These are phyloP conservation scores for Tenebrio molitor DNA, from an alignment of 1,140 invertebrate species.

Conservation along the genomic window DNA sequence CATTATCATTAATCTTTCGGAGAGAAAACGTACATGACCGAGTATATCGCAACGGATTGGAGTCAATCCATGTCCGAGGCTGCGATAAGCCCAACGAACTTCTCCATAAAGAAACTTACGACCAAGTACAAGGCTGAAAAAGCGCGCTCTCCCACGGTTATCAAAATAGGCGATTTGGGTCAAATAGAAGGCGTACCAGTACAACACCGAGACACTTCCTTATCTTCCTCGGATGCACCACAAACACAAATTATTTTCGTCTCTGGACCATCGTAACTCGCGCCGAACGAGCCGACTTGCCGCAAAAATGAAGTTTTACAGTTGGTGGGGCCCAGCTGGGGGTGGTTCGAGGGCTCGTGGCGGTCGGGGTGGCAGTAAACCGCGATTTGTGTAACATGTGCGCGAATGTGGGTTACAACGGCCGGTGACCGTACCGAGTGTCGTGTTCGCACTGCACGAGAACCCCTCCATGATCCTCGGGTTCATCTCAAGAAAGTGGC, in stretches of 20 bases:
- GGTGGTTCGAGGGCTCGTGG: not conserved
- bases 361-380: constrained; percentile 32
- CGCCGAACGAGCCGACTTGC: not conserved
- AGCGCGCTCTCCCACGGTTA: constrained; percentile 40
- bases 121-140: constrained; percentile 7
- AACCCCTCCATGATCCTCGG: constrained; percentile 47
- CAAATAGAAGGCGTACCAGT: constrained; percentile 47
- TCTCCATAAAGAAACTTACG: constrained; percentile 24
- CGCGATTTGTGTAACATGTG: constrained; percentile 49
- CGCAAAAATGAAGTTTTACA: not conserved
- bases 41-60: too few species aligned
- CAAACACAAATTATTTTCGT: constrained; percentile 1
- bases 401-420: constrained; percentile 52
- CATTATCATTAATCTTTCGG: too few species aligned
- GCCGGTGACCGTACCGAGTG: constrained; percentile 53
- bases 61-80: too few species aligned
- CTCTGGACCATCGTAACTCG: not conserved
- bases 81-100: not conserved
- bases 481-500: constrained; percentile 46
- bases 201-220: constrained; percentile 34
- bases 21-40: too few species aligned
- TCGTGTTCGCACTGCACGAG: constrained; percentile 52
- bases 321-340: not conserved
- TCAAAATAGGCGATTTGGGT: constrained; percentile 50
- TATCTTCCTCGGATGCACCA: constrained; percentile 31